Percentiles rank a stretch among this genome's conserved stretches.
Conservation (phyloP, 37 sponge, comb jelly and placozoan species). For the Eunapius fragilis region DNA sequence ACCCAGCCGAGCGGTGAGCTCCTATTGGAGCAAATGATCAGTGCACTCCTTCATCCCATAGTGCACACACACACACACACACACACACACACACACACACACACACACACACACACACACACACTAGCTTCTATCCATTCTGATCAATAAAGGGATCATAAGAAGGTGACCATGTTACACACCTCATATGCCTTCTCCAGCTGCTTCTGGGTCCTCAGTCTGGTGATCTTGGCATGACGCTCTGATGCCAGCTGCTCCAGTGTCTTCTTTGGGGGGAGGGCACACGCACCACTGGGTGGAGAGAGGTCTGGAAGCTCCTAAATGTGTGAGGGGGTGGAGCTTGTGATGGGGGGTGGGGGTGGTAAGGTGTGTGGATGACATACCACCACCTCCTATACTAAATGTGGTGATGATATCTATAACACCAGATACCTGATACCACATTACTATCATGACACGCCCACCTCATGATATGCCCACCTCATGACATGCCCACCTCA, state of each 20-base stretch:
- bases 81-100: too few relatives aligned
- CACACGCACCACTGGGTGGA: not conserved
- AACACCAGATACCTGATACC: too few relatives aligned
- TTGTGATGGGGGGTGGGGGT: not conserved
- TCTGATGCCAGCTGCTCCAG: constrained; percentile 45
- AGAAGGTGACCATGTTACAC: not conserved
- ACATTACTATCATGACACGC: too few relatives aligned
- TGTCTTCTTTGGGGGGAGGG: not conserved
- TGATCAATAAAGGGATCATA: too few relatives aligned
- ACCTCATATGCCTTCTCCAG: constrained; percentile 65
- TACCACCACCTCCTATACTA: too few relatives aligned
- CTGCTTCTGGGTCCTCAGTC: constrained; percentile 57
- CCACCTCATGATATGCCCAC: too few relatives aligned
- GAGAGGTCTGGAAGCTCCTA: not conserved
- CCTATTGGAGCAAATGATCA: constrained; percentile 4
- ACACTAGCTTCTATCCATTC: too few relatives aligned
- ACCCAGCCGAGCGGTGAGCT: constrained; percentile 7
- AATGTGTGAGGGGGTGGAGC: not conserved
- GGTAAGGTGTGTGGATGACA: not conserved
- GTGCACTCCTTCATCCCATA: not conserved
- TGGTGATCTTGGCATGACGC: constrained; percentile 65
- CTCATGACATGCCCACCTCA: too few relatives aligned
- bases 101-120: too few relatives aligned
- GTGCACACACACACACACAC: too few relatives aligned
- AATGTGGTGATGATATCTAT: too few relatives aligned